A percentile compares a stretch with the other conserved stretches of the same genome.
Evolutionary conservation across 2,888 invertebrate species (phyloP).

Genomic region (Archips crataeganus): DNA sequence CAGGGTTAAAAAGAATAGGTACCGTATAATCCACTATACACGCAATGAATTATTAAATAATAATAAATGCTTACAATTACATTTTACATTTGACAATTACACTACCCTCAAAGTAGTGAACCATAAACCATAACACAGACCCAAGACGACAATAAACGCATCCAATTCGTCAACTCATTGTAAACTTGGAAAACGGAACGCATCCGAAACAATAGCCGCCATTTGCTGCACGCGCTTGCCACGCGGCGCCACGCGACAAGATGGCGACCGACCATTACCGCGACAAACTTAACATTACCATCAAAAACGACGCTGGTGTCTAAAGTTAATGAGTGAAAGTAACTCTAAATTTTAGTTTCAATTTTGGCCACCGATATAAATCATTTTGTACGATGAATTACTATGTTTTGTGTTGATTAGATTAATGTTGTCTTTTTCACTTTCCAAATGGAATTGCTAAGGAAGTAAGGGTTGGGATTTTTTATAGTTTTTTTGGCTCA

Average conservation of each 20-base stretch:
- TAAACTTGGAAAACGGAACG: constrained; percentile 43
- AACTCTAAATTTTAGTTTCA: neutral
- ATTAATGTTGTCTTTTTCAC: constrained; percentile 59
- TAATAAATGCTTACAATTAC: neutral
- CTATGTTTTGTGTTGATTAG: constrained; percentile 72
- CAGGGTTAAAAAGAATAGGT: too few relatives aligned
- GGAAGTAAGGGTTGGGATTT: constrained; percentile 40
- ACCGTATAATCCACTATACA: too few relatives aligned
- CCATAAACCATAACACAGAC: constrained; percentile 25
- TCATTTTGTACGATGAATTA: constrained; percentile 57
- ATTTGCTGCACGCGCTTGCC: constrained; percentile 58
- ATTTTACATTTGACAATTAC: neutral
- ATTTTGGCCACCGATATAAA: neutral
- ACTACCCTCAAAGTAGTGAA: constrained; percentile 4
- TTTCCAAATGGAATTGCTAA: constrained; percentile 34
- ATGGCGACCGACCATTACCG: constrained; percentile 53
- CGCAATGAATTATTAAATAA: neutral
- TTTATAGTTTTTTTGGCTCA: constrained; percentile 34
- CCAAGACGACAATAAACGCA: constrained; percentile 31
- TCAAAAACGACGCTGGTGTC: constrained; percentile 12
- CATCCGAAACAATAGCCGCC: constrained; percentile 54
- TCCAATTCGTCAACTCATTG: constrained; percentile 41
- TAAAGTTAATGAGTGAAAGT: neutral
- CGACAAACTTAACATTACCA: constrained; percentile 47
- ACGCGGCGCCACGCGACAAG: constrained; percentile 65